Evolutionary conservation across 1,140 invertebrate species (phyloP).

Genomic region (Elymnias hypermnestra): DNA sequence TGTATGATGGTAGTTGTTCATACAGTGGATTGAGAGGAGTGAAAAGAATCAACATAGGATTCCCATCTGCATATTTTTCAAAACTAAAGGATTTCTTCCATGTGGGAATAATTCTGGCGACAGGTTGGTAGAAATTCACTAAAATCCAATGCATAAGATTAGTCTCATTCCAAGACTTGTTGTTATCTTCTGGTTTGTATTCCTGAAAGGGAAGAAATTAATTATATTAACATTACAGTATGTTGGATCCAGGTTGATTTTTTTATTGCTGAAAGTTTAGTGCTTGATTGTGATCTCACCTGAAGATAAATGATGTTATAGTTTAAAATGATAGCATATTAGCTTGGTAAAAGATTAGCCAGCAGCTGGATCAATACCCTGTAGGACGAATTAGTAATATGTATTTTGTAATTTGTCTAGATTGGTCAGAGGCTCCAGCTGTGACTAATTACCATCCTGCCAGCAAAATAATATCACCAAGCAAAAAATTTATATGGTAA

Average conservation of each 20-base stretch:
- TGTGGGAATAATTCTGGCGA: conserved; percentile 79
- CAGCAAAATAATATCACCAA: too few species aligned
- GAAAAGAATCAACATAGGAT: conserved; percentile 83
- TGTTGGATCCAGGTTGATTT: too few species aligned
- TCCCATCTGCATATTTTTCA: conserved; percentile 78
- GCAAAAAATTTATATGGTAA: too few species aligned
- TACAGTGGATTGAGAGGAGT: conserved; percentile 83
- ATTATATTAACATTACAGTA: background rate
- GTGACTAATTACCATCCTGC: too few species aligned
- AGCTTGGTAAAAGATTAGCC: too few species aligned
- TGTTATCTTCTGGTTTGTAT: conserved; percentile 58
- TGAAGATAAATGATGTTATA: background rate
- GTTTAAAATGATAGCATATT: background rate
- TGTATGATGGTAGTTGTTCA: conserved; percentile 77
- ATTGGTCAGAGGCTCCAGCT: too few species aligned
- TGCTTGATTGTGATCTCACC: background rate
- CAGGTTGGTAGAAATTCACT: conserved; percentile 76
- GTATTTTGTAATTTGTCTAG: too few species aligned
- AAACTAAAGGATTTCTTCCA: conserved; percentile 81
- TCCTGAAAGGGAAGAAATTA: conserved; percentile 59
- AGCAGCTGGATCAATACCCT: too few species aligned
- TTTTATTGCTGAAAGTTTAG: too few species aligned
- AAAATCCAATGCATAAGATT: conserved; percentile 76
- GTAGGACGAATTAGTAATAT: too few species aligned
- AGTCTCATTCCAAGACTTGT: conserved; percentile 51